Evolutionary conservation across 2,113 vertebrate species (phyloP), one percentile per base, ranked within the genome.

Genomic region (Melozone crissalis): DNA sequence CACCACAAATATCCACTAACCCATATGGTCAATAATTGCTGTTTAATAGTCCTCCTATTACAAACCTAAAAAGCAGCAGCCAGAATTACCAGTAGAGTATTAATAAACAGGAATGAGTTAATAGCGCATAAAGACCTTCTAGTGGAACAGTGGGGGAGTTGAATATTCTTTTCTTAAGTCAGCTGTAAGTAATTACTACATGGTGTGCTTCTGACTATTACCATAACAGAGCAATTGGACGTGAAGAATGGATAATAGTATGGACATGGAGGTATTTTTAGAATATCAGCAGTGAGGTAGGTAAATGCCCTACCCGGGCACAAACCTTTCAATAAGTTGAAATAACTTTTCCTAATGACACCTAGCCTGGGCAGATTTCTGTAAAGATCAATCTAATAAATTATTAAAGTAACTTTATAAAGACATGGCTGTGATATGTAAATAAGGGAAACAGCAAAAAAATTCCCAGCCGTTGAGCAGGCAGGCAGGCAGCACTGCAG

Each of bases 221-320:
- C 98, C 99, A 99, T 99, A 99, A 99, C 99, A 99, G 99, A 99
- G 99, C 99, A 99, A 99, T 99, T 99, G 99, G 98, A 99, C 98
- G 99, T 99, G 99, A 99, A 99, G 98, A 99, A 99, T 99, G 99
- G 99, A 98, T 99, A 99, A 99, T 99, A 98, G 98, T 98, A 98
- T 96, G 98, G 99, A 99, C 99, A 98, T 98, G 98, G 98, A 99
- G 98, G 98, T 98, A 98, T 98, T 98, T 99, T 98, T 98, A 98
- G 98, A 98, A 97, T 97, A 98, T 97, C 98, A 97, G 97, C 98
- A 98, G 94, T 81, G 97, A 98, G 97, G 98, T 98, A 98, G 98
- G 98, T 98, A 98, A 98, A 98, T 97, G 97, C 93, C 90, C 96
- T 97, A 93, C 95, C 95, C 96, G n/a, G 97, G 94, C 95, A 96